Base-by-base conservation (phyloP, 2,797 vertebrate genomes). In the Rhincodon typus region DNA sequence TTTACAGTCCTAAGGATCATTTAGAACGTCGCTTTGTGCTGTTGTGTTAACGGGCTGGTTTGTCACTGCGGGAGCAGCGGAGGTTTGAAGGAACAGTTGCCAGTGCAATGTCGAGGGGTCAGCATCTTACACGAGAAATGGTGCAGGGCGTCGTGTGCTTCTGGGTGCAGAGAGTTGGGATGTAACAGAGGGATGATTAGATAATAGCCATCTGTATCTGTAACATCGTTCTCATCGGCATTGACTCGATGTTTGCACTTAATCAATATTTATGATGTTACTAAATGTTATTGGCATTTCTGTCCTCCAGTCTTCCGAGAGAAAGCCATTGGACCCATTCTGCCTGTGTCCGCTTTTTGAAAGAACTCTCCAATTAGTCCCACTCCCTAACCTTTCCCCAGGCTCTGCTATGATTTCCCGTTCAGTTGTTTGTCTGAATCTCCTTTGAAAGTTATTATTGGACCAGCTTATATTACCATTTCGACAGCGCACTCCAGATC, bases 81-180 rank as follows among this genome's bases (percentile, higher is more conserved):
- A 46, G 98, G 98, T 96, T 99, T 99, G 98, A 98, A 99, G 97
- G 98, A 98, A 98, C 98, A 99, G 97, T 98, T 98, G 96, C 98
- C 99, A 0, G 97, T 98, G 96, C 98, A 99, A 98, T 99, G 98
- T 96, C 98, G 98, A 95, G 98, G 99, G 93, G 98, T 99, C 97
- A 99, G 97, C 99, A 99, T 99, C 97, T 99, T 99, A 97, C 98
- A 99, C 96, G 98, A 99, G 98, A 99, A 99, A 97, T 99, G 98
- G 96, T 99, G 98, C 97, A 99, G 98, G 96, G 98, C 98, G 96
- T 99, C 98, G 96, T 99, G 98, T 97, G 98, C 98, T 98, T 98
- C 98, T 99, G 97, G 96, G 96, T 97, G 97, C 95, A 74, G 98
- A 97, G 50, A 97, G 96, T 25, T 66, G 84, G 46, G 30, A 95